phyloP scores from a whole-genome alignment of 2,888 invertebrate species.

The Agrilus biguttatus region DNA sequence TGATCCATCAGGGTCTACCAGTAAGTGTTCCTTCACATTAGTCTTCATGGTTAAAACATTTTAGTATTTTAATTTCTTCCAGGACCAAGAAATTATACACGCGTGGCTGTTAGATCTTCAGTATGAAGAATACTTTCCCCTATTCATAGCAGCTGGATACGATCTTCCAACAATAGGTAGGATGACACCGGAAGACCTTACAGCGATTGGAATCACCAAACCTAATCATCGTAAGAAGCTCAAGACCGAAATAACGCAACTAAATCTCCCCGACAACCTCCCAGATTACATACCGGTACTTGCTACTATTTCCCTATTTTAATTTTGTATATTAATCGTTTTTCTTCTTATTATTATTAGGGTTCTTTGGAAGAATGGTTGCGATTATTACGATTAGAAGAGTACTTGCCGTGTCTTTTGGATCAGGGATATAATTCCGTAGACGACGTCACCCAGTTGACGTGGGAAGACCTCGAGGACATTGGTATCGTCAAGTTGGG shows the following conservation, averaged over 20 bases:
- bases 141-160: conserved; percentile 91
- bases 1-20: conserved; percentile 51
- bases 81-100: conserved; percentile 88
- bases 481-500: conserved; percentile 87
- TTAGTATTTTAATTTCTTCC: conserved; percentile 17
- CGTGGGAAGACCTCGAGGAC: conserved; percentile 98
- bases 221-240: conserved; percentile 92
- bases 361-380: conserved; percentile 93
- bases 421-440: conserved; percentile 91
- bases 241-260: conserved; percentile 89
- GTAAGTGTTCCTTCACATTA: conserved; percentile 33
- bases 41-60: neutral
- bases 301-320: neutral
- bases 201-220: conserved; percentile 85
- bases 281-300: conserved; percentile 87
- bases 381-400: conserved; percentile 74
- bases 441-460: conserved; percentile 85
- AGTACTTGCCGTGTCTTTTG: conserved; percentile 79
- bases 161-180: conserved; percentile 96
- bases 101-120: conserved; percentile 89
- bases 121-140: conserved; percentile 86
- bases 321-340: conserved; percentile 3
- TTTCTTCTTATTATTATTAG: conserved; percentile 30
- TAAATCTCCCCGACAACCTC: conserved; percentile 87
- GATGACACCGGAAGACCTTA: conserved; percentile 95